These are phyloP conservation scores for Harpegnathos saltator DNA, from an alignment of 1,140 invertebrate species.

Conservation along the genomic window DNA sequence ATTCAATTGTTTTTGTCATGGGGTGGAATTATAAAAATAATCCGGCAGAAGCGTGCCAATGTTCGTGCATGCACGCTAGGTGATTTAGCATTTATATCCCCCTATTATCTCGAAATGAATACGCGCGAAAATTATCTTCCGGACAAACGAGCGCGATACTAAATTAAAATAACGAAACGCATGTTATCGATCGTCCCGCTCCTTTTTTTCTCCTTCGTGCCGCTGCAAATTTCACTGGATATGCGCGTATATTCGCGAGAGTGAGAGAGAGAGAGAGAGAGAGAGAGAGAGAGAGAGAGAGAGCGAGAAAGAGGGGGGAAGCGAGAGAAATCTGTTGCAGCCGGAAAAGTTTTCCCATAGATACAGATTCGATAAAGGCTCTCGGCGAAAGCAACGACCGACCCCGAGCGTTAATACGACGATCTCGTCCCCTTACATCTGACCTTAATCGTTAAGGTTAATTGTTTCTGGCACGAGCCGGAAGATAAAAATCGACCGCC, in stretches of 20 bases:
- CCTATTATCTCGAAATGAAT: constrained; percentile 42
- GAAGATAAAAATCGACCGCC: constrained; percentile 56
- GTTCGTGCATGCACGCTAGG: background rate
- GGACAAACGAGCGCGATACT: background rate
- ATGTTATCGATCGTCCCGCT: background rate
- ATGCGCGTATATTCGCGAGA: background rate
- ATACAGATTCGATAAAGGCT: background rate
- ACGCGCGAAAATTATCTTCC: constrained; percentile 5
- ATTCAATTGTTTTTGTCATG: constrained; percentile 28
- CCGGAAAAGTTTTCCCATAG: background rate
- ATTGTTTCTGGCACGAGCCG: constrained; percentile 68
- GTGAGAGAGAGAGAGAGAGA: no score
- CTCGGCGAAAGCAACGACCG: constrained; percentile 12
- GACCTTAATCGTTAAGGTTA: constrained; percentile 73
- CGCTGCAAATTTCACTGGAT: background rate
- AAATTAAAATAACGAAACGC: constrained; percentile 33
- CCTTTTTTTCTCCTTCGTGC: background rate
- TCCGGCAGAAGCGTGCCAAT: constrained; percentile 11
- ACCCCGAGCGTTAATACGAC: background rate
- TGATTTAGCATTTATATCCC: constrained; percentile 43
- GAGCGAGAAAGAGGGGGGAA: no score
- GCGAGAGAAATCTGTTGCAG: no score
- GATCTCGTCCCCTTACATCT: constrained; percentile 30
- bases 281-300: no score
- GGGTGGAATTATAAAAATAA: constrained; percentile 47